Evolutionary conservation across 2,797 vertebrate species (phyloP).

Genomic region (Helostoma temminkii): DNA sequence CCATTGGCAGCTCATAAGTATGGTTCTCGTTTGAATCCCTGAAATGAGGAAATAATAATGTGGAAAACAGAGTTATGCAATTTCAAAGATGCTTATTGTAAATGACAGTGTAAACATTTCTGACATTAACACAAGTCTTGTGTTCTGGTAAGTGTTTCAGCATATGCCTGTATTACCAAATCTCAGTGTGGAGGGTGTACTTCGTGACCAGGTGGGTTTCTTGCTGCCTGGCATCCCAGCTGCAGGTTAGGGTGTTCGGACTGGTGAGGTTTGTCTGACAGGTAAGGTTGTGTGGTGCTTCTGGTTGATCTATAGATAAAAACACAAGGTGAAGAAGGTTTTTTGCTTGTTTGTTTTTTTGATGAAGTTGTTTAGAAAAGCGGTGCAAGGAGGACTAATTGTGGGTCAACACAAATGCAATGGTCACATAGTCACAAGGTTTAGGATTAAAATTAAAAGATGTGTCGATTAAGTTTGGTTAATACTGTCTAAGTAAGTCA

Average conservation of each 20-base stretch:
- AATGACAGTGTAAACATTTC: background rate
- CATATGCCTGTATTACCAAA: constrained; percentile 60
- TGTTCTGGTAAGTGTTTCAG: background rate
- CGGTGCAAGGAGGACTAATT: background rate
- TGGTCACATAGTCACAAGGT: too few species aligned
- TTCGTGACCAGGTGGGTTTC: constrained; percentile 81
- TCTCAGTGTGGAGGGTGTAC: constrained; percentile 74
- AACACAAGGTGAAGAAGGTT: background rate
- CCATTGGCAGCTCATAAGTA: constrained; percentile 53
- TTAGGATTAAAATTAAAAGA: background rate
- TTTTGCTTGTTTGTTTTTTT: background rate
- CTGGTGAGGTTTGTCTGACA: constrained; percentile 86
- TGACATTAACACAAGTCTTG: background rate
- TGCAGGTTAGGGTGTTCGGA: constrained; percentile 81
- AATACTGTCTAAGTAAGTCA: too few species aligned
- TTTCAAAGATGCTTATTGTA: constrained; percentile 8
- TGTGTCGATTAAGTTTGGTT: background rate
- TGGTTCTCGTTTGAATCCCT: constrained; percentile 49
- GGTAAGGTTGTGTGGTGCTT: constrained; percentile 85
- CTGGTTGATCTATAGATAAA: constrained; percentile 85
- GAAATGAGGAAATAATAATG: constrained; percentile 40
- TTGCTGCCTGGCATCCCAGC: constrained; percentile 83
- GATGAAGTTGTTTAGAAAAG: background rate
- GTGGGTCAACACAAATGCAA: too few species aligned
- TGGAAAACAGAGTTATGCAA: constrained; percentile 16